Evolutionary conservation across 2,113 vertebrate genomes (phyloP).

Genomic region (Ranitomeya imitator): DNA sequence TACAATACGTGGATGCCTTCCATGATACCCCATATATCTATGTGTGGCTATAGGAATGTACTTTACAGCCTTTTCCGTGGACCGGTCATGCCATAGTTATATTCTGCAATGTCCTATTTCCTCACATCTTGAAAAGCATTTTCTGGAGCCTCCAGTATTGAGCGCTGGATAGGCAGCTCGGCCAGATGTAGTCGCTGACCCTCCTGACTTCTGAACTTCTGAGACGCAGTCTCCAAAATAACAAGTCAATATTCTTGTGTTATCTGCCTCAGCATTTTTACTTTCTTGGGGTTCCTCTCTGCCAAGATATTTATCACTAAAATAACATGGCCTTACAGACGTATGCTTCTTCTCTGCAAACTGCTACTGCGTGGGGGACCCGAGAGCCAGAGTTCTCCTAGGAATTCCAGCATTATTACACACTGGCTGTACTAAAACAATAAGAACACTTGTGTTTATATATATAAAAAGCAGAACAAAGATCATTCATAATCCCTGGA

Average conservation of each 20-base stretch:
- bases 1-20: background rate
- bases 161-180: background rate
- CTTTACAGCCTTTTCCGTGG: background rate
- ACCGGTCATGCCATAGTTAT: background rate
- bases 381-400: background rate
- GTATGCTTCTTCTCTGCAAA: background rate
- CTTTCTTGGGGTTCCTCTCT: background rate
- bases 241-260: background rate
- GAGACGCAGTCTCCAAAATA: background rate
- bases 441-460: background rate
- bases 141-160: background rate
- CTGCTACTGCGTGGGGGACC: slow-evolving; percentile 33
- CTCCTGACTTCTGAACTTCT: background rate
- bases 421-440: background rate
- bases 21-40: background rate
- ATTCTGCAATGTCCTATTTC: background rate
- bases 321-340: slow-evolving; percentile 6
- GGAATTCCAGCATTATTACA: slow-evolving; percentile 38
- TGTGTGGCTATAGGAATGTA: background rate
- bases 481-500: background rate
- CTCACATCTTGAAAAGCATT: slow-evolving; percentile 18
- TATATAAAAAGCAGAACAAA: background rate
- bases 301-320: slow-evolving; percentile 30
- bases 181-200: background rate
- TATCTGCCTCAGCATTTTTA: background rate